phyloP scores from a whole-genome alignment of 2,797 vertebrate species.

The Oryzias sinensis region DNA sequence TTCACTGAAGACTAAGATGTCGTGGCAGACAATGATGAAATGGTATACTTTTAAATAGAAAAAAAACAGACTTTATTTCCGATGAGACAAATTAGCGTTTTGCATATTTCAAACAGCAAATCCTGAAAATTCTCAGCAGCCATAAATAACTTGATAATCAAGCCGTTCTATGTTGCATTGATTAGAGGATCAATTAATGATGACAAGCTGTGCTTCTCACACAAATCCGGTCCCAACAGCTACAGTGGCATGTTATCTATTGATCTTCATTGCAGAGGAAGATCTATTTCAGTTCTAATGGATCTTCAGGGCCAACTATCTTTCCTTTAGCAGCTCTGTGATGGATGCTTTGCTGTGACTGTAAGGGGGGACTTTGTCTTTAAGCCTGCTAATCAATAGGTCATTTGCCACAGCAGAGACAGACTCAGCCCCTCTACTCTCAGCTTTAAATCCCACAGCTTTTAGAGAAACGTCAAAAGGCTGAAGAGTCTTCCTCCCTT shows the following conservation, averaged over 20 bases:
- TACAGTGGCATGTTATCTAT: slow-evolving; percentile 43
- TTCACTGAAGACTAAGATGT: slow-evolving; percentile 43
- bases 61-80: too few species aligned
- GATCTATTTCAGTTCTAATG: slow-evolving; percentile 65
- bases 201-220: slow-evolving; percentile 18
- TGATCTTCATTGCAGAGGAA: slow-evolving; percentile 54
- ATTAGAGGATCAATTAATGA: slow-evolving; percentile 19
- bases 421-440: slow-evolving; percentile 19
- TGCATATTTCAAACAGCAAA: slow-evolving; percentile 6
- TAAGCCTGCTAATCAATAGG: slow-evolving; percentile 59
- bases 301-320: slow-evolving; percentile 44
- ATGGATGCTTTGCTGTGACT: slow-evolving; percentile 48
- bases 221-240: slow-evolving; percentile 31
- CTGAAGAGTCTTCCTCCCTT: slow-evolving; percentile 32
- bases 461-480: slow-evolving; percentile 41
- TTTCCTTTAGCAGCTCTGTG: slow-evolving; percentile 39
- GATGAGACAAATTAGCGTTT: not conserved
- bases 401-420: slow-evolving; percentile 31
- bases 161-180: not conserved
- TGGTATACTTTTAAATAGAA: too few species aligned
- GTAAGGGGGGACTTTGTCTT: slow-evolving; percentile 45
- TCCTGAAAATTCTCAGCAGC: not conserved
- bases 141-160: slow-evolving; percentile 15
- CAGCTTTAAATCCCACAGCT: slow-evolving; percentile 28
- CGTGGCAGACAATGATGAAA: slow-evolving; percentile 42